Conservation (phyloP, 2,797 vertebrate species). For the Mus spretus region DNA sequence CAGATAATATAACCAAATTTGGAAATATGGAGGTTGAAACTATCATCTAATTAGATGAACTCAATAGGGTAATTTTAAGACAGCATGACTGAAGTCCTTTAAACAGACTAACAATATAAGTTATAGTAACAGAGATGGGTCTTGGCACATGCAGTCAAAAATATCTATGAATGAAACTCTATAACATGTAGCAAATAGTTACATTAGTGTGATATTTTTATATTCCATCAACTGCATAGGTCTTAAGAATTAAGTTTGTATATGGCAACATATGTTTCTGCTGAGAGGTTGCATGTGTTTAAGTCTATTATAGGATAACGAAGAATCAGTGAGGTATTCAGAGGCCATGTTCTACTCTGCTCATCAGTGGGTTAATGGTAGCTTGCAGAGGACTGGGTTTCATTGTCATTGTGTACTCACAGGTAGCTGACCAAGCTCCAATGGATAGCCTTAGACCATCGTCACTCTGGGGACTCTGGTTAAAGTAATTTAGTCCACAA, state of each 20-base stretch:
- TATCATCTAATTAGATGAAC: neutral
- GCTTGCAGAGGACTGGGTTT: neutral
- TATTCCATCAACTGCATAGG: neutral
- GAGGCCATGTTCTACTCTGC: neutral
- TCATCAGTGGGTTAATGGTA: neutral
- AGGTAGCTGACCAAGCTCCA: neutral
- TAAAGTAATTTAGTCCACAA: neutral
- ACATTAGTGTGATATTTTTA: neutral
- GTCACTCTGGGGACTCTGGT: neutral
- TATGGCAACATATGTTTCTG: neutral
- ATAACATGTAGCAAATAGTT: neutral
- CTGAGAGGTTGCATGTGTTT: neutral
- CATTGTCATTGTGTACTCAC: neutral
- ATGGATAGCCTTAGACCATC: neutral
- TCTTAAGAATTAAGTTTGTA: neutral
- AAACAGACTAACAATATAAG: neutral
- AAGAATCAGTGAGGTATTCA: neutral
- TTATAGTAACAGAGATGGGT: neutral
- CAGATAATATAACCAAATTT: neutral
- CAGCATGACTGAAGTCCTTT: neutral
- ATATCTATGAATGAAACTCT: neutral
- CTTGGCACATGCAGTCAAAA: neutral
- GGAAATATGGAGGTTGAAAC: neutral
- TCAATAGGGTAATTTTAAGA: neutral
- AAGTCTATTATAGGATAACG: neutral